A percentile compares a stretch with the other conserved stretches of the same genome.
Conservation (phyloP, 2,888 invertebrate genomes). For the Netelia inedita region DNA sequence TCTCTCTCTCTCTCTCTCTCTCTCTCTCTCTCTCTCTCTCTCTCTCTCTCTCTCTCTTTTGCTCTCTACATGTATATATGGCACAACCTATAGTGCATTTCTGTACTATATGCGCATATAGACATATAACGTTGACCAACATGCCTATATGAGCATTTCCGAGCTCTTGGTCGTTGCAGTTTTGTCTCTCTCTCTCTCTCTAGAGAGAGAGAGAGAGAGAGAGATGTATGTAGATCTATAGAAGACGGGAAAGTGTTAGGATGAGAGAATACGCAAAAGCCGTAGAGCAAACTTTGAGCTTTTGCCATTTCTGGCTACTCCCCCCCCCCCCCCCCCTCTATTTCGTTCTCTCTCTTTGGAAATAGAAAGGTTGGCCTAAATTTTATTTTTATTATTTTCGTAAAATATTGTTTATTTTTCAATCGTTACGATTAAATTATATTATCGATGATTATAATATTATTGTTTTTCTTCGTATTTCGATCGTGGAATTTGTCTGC, state of each 20-base stretch:
- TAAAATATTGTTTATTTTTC: neutral
- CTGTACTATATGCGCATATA: neutral
- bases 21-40: neutral
- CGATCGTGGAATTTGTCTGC: too few species aligned
- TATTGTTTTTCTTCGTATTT: too few species aligned
- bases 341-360: neutral
- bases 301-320: neutral
- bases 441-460: neutral
- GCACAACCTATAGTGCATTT: neutral
- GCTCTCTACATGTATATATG: neutral
- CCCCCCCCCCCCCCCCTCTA: neutral
- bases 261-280: neutral
- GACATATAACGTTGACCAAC: conserved; percentile 39
- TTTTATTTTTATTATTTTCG: neutral
- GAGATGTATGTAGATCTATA: neutral
- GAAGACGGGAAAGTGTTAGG: neutral
- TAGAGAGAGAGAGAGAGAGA: conserved; percentile 3
- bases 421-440: neutral
- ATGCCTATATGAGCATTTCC: conserved; percentile 38
- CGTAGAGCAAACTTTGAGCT: neutral
- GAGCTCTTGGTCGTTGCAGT: conserved; percentile 2
- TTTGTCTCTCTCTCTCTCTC: neutral
- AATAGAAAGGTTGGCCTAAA: neutral
- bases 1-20: neutral
- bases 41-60: neutral